Conservation (phyloP, 1,140 invertebrate species). For the Aplysia californica region DNA sequence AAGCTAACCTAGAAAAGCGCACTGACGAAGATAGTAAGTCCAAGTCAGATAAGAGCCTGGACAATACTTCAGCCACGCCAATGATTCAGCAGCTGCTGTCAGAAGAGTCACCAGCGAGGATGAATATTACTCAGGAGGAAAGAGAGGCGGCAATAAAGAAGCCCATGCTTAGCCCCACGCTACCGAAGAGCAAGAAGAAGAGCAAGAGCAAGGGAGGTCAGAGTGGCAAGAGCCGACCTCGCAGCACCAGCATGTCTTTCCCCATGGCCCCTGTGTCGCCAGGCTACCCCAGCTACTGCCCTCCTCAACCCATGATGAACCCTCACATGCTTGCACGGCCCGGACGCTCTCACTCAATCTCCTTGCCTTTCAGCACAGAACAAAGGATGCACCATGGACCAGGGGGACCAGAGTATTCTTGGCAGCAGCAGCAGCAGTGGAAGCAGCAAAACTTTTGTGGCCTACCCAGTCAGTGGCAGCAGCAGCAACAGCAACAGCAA, state of each 20-base stretch:
- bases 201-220: neutral
- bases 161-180: neutral
- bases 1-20: neutral
- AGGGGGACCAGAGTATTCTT: neutral
- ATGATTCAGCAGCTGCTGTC: slow-evolving; percentile 25
- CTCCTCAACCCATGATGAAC: neutral
- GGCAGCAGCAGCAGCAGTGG: neutral
- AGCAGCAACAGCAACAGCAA: slow-evolving; percentile 13
- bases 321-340: neutral
- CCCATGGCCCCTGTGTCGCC: neutral
- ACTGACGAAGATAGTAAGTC: neutral
- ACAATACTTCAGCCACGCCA: slow-evolving; percentile 1
- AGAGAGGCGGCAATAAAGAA: slow-evolving; percentile 1
- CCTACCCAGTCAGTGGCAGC: neutral
- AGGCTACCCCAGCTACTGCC: neutral
- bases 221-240: neutral
- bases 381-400: neutral
- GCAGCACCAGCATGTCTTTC: slow-evolving; percentile 8
- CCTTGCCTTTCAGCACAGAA: neutral
- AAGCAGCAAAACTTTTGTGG: neutral
- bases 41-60: neutral
- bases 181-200: neutral
- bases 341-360: neutral
- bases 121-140: slow-evolving; percentile 7
- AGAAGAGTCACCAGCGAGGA: slow-evolving; percentile 12